Base-by-base conservation (phyloP, 2,797 vertebrate species). In the Lacerta agilis region DNA sequence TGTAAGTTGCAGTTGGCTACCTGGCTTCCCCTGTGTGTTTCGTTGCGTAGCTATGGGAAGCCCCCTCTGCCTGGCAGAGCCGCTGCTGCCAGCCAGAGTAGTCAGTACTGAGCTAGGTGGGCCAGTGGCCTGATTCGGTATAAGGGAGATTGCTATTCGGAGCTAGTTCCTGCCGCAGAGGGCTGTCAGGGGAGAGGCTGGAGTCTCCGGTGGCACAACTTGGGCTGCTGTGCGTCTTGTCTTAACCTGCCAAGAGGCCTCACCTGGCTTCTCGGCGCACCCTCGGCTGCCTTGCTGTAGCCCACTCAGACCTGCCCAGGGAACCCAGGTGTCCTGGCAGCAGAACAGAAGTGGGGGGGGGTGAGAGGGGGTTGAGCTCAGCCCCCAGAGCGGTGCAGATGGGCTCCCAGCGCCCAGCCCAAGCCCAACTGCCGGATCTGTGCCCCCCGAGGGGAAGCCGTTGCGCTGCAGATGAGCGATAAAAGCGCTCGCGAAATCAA, bases 261-360 rank as follows among this genome's bases (percentile, higher is more conserved):
- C 25, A 8, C 77, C 77, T 25, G 11, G 36, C 27, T 3, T 9
- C 66, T 10, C 33, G 33, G 3, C 18, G 5, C 49, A 15, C 13
- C 49, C 6, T 36, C 67, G 7, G n/a, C 67, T 41, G 18, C 25
- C 41, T 58, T 41, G 25, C n/a, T 79, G 55, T 8, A 25, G 5
- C 36, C 17, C 23, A 17, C 45, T 25, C 7, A 29, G 58, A 9
- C 18, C 58, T 17, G 10, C 71, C 71, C 13, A 7, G 77, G 5
- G 49, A n/a, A n/a, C 23, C 85, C 85, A 86, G 85, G 85, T 86
- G 85, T 43, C 36, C 85, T 86, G 85, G 85, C 85, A 80, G 25
- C 1, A 25, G 76, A 61, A 43, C 1, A 29, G 20, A 72, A 25
- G 36, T 1, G 1, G 61, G n/a, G 29, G n/a, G 49, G 49, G 1